Conservation (phyloP, 2,113 vertebrate genomes). For the Petaurus breviceps region DNA sequence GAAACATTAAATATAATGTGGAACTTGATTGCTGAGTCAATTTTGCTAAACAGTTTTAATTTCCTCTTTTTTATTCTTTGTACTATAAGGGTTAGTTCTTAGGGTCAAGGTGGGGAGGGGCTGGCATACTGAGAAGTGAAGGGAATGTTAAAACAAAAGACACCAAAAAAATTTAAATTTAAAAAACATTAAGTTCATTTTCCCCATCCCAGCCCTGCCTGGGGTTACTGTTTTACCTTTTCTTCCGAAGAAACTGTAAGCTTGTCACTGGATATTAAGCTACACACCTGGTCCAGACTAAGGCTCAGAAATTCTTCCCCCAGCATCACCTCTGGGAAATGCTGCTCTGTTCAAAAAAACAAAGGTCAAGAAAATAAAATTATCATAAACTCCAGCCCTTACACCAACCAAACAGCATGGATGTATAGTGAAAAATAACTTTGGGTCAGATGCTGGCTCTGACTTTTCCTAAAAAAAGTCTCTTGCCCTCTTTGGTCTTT, state of each 20-base stretch:
- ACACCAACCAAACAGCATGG: background rate
- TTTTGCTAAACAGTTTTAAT: background rate
- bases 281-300: constrained; percentile 96
- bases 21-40: background rate
- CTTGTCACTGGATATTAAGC: constrained; percentile 97
- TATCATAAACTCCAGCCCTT: constrained; percentile 71
- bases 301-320: constrained; percentile 96
- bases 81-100: background rate
- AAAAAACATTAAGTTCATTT: background rate
- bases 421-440: background rate
- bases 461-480: background rate
- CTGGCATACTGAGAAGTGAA: background rate
- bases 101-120: background rate
- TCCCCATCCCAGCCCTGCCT: background rate
- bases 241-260: constrained; percentile 97
- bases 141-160: background rate
- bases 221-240: constrained; percentile 86
- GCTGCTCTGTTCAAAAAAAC: constrained; percentile 92
- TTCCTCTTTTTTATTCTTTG: background rate
- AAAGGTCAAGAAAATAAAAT: constrained; percentile 79
- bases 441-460: background rate
- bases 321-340: constrained; percentile 96
- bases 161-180: background rate
- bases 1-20: background rate
- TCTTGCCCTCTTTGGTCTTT: background rate